Conservation (phyloP, 2,888 invertebrate species). For the Candidula unifasciata region DNA sequence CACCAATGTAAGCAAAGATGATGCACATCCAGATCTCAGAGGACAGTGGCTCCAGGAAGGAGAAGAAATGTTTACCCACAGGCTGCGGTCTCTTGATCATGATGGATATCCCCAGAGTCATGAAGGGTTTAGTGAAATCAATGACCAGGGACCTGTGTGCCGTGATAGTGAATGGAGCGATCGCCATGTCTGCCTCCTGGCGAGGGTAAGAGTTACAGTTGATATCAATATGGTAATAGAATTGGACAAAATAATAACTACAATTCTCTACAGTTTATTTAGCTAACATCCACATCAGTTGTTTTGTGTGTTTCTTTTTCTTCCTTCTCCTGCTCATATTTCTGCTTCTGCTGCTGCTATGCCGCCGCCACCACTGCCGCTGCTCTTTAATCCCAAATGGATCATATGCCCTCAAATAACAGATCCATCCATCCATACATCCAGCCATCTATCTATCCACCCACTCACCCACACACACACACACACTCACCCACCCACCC, state of each 20-base stretch:
- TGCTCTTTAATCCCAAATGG: no score
- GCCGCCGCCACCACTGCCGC: no score
- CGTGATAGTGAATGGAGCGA: conserved; percentile 95
- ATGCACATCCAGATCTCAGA: conserved; percentile 97
- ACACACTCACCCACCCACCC: no score
- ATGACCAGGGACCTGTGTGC: conserved; percentile 94
- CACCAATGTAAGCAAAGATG: conserved; percentile 93
- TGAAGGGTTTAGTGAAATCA: conserved; percentile 98
- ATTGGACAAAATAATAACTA: neutral
- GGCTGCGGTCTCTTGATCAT: conserved; percentile 95
- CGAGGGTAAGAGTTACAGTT: neutral
- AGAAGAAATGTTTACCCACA: conserved; percentile 95
- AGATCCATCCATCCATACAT: no score
- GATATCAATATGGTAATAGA: neutral
- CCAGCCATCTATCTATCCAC: no score
- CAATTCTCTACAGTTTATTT: no score
- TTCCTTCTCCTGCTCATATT: no score
- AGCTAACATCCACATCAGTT: no score
- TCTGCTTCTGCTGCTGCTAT: no score
- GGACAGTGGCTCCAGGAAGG: conserved; percentile 97
- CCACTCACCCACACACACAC: no score
- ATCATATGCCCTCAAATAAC: no score
- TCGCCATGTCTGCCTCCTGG: conserved; percentile 93
- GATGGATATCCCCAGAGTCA: conserved; percentile 96
- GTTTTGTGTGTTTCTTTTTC: no score